Base-by-base conservation (phyloP, 2,797 vertebrate species). In the Petrocephalus schoutedeni region DNA sequence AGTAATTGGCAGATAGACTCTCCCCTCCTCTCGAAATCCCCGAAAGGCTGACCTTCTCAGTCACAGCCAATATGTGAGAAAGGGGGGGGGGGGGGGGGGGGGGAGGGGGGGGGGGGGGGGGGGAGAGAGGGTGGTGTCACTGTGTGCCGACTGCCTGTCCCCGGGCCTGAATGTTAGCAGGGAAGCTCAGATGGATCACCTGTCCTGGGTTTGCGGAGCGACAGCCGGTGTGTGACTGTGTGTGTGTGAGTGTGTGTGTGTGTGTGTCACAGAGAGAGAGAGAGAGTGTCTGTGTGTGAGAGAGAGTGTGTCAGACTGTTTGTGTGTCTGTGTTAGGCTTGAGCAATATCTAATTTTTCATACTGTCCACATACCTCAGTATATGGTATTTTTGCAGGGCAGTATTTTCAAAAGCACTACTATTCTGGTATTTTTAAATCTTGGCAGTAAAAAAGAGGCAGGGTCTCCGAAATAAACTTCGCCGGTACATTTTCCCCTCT, bases 21-120 rank as follows among this genome's bases (percentile, higher is more conserved):
- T 41, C 10, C 59, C 64, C 86, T 87, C 61, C 86, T 87, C 86
- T 87, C 49, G 4, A 67, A 54, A 86, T 36, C 57, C 58, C 53
- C 32, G 58, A 51, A 86, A 67, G 86, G 58, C 85, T 71, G 86
- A 87, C 86, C 59, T 87, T 87, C 57, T 87, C 61, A 51, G 49
- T 67, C 45, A 16, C 61, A 87, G 86, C 45, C 41, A 28, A 53
- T 53, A 61, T 28, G 64, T 51, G 59, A 87, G 61, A 53, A 61
- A 71, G 45, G n/a, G 4, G 58, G 12, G 57, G 51, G 41, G 16
- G 12, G 1, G 77, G 51, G 41, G 16, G 12, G 1, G 77, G 0
- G 77, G 3, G 41, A n/a, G 5, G 45, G 41, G 4, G 58, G 12
- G 57, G 45, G n/a, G 4, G 58, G 12, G 57, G 51, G 41, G 16